phyloP scores from a whole-genome alignment of 1,140 invertebrate genomes.

The Neuroterus valhalla region DNA sequence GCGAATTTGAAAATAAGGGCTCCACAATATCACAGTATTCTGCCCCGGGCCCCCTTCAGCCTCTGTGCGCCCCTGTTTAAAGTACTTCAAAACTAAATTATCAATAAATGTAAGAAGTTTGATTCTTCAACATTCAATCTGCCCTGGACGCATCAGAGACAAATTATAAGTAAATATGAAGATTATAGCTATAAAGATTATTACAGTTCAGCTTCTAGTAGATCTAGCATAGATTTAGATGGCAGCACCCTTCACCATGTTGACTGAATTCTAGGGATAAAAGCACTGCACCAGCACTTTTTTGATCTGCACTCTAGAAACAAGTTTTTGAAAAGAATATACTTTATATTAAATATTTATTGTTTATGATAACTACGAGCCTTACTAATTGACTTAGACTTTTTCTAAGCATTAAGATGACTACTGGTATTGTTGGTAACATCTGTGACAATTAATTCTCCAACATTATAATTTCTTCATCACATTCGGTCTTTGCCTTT shows the following conservation, averaged over 20 bases:
- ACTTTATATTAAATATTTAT: constrained; percentile 59
- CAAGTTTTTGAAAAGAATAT: constrained; percentile 64
- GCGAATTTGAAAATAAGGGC: too few relatives aligned
- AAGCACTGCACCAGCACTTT: constrained; percentile 68
- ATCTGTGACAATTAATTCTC: constrained; percentile 33
- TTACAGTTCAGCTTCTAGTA: constrained; percentile 5
- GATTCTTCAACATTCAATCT: not conserved
- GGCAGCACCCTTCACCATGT: constrained; percentile 42
- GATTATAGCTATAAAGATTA: not conserved
- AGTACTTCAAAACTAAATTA: too few relatives aligned
- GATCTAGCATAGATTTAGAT: not conserved
- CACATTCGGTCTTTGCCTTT: not conserved
- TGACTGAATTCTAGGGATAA: constrained; percentile 73
- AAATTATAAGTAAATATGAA: not conserved
- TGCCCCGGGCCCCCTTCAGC: too few relatives aligned
- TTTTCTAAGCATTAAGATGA: constrained; percentile 60
- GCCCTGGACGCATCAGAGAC: not conserved
- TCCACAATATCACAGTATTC: too few relatives aligned
- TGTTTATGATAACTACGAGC: constrained; percentile 60
- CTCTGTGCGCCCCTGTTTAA: too few relatives aligned
- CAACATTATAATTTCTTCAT: not conserved
- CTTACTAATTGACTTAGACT: constrained; percentile 61
- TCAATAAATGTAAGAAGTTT: too few relatives aligned
- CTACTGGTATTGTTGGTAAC: constrained; percentile 61
- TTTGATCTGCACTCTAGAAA: constrained; percentile 65